Base-by-base conservation (phyloP, 2,113 vertebrate species). In the Microtus richardsoni region DNA sequence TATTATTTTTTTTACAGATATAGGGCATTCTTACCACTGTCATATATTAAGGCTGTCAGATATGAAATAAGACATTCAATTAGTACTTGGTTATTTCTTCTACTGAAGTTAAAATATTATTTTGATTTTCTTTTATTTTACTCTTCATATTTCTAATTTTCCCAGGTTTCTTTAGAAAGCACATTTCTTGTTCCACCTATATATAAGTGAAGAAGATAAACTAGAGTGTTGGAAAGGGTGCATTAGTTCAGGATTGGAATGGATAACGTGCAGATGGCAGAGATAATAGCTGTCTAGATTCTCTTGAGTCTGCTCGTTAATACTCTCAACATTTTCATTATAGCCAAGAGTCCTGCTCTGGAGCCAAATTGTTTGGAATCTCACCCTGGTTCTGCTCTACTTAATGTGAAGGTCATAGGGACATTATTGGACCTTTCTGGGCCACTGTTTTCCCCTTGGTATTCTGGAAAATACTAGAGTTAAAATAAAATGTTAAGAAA, bases 401-500 rank as follows among this genome's bases (percentile, higher is more conserved):
- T 21, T 89, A 44, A 58, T 41, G 17, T 33, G 13, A n/a, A n/a
- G n/a, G 64, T 83, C 26, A 6, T 30, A 12, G 11, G 13, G 39
- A 58, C 39, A 39, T 68, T 88, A 87, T 7, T 39, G 52, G 49
- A 19, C 54, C 3, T 94, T 33, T 84, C 24, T 75, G 66, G 58
- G 13, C 49, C 44, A 84, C 39, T 77, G n/a, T 89, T 73, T 74
- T 5, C 19, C 24, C 11, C 36, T 3, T 0, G 0, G 49, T 24
- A 64, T 58, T 77, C 39, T 75, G 74, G 88, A 62, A 22, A 66
- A 21, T 93, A 21, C 78, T 88, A 85, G 17, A 89, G 36, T 60
- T 58, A 80, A 85, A 91, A 84, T 28, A 70, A 54, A 94, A 91
- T 68, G 24, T 58, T 82, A n/a, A 77, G 91, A 95, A 54, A 54